Evolutionary conservation across 2,888 invertebrate species (phyloP).

Genomic region (Thecophora atra): DNA sequence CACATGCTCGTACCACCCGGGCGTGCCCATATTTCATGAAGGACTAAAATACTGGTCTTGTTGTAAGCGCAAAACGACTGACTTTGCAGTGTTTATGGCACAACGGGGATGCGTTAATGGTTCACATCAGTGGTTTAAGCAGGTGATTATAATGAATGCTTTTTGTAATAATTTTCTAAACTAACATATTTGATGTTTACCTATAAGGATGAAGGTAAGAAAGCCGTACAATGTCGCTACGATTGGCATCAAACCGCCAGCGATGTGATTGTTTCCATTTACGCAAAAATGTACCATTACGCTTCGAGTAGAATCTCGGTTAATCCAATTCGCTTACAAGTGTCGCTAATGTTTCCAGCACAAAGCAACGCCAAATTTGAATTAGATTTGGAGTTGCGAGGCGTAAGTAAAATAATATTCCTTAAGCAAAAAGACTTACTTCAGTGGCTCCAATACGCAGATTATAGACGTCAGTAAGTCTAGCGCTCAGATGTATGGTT

Average conservation of each 20-base stretch:
- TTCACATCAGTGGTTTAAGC: constrained; percentile 85
- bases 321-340: constrained; percentile 83
- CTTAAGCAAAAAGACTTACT: neutral
- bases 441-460: constrained; percentile 70
- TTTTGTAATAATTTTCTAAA: neutral
- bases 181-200: constrained; percentile 55
- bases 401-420: constrained; percentile 70
- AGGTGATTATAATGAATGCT: constrained; percentile 54
- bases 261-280: constrained; percentile 86
- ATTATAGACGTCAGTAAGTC: constrained; percentile 78
- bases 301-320: constrained; percentile 77
- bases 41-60: constrained; percentile 98
- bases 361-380: constrained; percentile 77
- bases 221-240: constrained; percentile 78
- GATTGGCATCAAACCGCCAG: constrained; percentile 96
- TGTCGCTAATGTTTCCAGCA: constrained; percentile 80
- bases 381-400: constrained; percentile 81
- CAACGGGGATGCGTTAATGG: constrained; percentile 91
- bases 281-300: constrained; percentile 90
- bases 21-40: constrained; percentile 93
- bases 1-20: constrained; percentile 84
- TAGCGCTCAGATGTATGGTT: constrained; percentile 80
- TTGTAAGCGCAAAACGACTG: constrained; percentile 90
- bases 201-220: constrained; percentile 69
- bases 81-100: constrained; percentile 90